Evolutionary conservation across 2,888 invertebrate species (phyloP).

Genomic region (Unio delphinus): DNA sequence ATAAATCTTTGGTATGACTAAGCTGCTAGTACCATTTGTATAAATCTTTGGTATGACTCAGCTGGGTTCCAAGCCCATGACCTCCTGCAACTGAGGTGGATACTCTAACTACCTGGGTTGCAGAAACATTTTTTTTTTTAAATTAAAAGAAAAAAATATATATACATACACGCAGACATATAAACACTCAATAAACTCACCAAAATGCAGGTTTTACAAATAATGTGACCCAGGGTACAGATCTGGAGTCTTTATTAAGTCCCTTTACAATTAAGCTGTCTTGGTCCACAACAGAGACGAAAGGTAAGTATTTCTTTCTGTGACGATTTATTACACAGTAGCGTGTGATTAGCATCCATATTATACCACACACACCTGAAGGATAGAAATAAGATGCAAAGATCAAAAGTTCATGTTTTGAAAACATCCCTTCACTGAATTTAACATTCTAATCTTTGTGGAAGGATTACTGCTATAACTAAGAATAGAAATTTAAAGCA

Average conservation of each 20-base stretch:
- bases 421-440: not conserved
- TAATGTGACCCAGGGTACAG: slow-evolving; percentile 78
- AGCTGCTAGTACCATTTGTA: no score
- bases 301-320: slow-evolving; percentile 59
- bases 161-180: not conserved
- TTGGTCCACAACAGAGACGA: slow-evolving; percentile 38
- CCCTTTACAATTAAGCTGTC: slow-evolving; percentile 21
- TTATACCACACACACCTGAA: slow-evolving; percentile 75
- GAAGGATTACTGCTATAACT: no score
- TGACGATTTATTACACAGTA: slow-evolving; percentile 73
- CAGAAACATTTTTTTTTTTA: no score
- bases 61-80: no score
- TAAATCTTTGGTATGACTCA: no score
- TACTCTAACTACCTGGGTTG: no score
- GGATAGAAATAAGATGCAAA: slow-evolving; percentile 17
- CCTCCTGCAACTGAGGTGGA: no score
- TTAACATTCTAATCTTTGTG: no score
- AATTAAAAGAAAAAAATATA: no score
- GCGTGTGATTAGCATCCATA: slow-evolving; percentile 76
- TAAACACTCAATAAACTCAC: slow-evolving; percentile 66
- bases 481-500: no score
- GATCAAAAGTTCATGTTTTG: not conserved
- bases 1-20: no score
- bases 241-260: slow-evolving; percentile 37
- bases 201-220: slow-evolving; percentile 78